Conservation (phyloP, 2,888 invertebrate genomes). For the Psylliodes chrysocephalus region DNA sequence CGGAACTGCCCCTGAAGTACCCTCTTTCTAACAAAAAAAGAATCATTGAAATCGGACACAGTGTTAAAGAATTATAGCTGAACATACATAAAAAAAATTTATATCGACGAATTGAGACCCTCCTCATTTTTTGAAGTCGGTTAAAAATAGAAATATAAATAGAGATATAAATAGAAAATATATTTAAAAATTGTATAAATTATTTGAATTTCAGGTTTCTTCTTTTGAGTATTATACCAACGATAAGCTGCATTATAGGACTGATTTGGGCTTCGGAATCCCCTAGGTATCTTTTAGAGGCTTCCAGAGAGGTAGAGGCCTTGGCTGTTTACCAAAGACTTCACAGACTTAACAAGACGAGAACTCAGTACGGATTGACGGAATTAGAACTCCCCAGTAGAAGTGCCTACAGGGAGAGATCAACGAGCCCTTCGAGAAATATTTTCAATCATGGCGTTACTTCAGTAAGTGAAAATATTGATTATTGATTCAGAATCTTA, state of each 20-base stretch:
- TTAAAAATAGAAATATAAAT: too few species aligned
- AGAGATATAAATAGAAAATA: too few species aligned
- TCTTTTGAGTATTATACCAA: constrained; percentile 76
- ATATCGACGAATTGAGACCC: too few species aligned
- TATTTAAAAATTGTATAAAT: too few species aligned
- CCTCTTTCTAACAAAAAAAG: too few species aligned
- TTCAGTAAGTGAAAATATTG: constrained; percentile 53
- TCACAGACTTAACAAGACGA: constrained; percentile 60
- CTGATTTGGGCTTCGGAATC: constrained; percentile 81
- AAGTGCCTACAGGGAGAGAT: constrained; percentile 63
- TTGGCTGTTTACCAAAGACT: constrained; percentile 78
- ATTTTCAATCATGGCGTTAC: constrained; percentile 57
- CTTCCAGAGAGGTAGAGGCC: constrained; percentile 81
- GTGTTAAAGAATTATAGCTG: too few species aligned
- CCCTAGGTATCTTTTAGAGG: constrained; percentile 77
- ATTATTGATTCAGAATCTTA: neutral
- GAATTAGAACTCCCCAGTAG: constrained; percentile 78
- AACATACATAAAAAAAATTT: too few species aligned
- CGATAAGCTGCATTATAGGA: constrained; percentile 75
- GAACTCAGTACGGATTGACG: constrained; percentile 70
- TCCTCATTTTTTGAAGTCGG: too few species aligned
- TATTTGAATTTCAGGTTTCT: constrained; percentile 62
- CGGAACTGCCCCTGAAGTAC: too few species aligned
- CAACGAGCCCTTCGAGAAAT: constrained; percentile 56
- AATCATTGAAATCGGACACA: too few species aligned